Conservation (phyloP, 2,797 vertebrate species). For the Hoplostethus mediterraneus region DNA sequence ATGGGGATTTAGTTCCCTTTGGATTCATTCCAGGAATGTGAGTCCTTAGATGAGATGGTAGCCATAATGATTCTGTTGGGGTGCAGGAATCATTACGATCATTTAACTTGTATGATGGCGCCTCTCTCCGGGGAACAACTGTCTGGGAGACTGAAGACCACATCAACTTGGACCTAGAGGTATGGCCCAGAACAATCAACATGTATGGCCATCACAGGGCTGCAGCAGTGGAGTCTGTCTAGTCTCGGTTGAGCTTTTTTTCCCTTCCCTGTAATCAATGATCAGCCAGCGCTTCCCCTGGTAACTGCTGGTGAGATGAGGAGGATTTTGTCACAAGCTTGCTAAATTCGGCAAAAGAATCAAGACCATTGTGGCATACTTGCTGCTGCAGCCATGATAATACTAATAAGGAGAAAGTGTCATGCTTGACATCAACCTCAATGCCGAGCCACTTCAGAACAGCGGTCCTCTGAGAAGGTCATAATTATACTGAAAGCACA, state of each 20-base stretch:
- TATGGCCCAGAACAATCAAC: conserved; percentile 36
- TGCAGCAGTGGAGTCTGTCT: conserved; percentile 5
- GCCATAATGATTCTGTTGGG: conserved; percentile 63
- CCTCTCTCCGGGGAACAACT: conserved; percentile 20
- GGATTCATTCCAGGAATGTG: conserved; percentile 67
- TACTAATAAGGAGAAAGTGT: conserved; percentile 28
- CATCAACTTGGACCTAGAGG: conserved; percentile 32
- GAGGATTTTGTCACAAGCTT: too few species aligned
- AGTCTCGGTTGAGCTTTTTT: not conserved
- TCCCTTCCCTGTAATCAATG: too few species aligned
- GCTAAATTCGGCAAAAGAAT: too few species aligned
- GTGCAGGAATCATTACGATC: conserved; percentile 57
- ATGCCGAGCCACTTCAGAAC: conserved; percentile 7
- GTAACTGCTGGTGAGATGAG: too few species aligned
- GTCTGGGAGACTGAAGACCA: conserved; percentile 36
- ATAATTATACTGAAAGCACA: conserved; percentile 15
- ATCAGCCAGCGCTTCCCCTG: too few species aligned
- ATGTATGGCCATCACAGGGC: conserved; percentile 3
- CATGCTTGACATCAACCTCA: conserved; percentile 1
- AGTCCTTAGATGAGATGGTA: conserved; percentile 65
- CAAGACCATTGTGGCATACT: too few species aligned
- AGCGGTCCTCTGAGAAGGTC: conserved; percentile 3
- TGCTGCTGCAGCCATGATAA: too few species aligned
- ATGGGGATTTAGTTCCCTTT: conserved; percentile 66
- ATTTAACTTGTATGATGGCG: conserved; percentile 59